Evolutionary conservation across 2,113 vertebrate genomes (phyloP), one percentile per base, ranked within the genome.

Genomic region (Callorhinus ursinus): DNA sequence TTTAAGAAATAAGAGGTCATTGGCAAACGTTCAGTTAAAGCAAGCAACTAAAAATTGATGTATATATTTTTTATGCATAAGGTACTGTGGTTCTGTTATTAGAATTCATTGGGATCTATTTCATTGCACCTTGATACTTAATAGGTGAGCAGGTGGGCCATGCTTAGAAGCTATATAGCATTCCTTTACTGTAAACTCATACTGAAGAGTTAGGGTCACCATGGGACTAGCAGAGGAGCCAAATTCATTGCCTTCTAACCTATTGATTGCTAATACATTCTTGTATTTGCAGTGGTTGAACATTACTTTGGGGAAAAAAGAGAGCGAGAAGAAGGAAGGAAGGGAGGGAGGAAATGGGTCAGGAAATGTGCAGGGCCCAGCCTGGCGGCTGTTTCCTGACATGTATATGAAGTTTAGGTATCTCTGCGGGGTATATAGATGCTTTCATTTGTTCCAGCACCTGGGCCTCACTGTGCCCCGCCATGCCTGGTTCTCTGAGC

Each of bases 11-110:
- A 57, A 90, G 74, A 51, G 49, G 31, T 90, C 55, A 11, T 51
- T 91, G 39, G 51, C 81, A 80, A 92, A 63, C 67, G 88, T 88
- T 92, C 79, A 91, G 33, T 65, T 80, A 93, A 92, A 95, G 63
- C 36, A 94, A 57, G 92, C 93, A 93, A 90, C 22, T 93, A 46
- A 80, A 82, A 61, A 31, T 61, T 49, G 14, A n/a, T 90, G 28
- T 36, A 11, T 61, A 1, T 83, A 49, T 92, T 19, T 85, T 84
- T 83, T 59, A 36, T 79, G 59, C 71, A 7, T 79, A 74, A 31
- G 46, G 9, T 59, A 7, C 67, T 31, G 26, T 88, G 49, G 49
- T 84, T 90, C 51, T 72, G 3, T 88, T 65, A 59, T 51, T 74
- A 46, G n/a, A 79, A 61, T 82, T 87, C 33, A 92, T 77, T 9